Conservation (phyloP, 1,140 invertebrate genomes). For the Eriosoma lanigerum region DNA sequence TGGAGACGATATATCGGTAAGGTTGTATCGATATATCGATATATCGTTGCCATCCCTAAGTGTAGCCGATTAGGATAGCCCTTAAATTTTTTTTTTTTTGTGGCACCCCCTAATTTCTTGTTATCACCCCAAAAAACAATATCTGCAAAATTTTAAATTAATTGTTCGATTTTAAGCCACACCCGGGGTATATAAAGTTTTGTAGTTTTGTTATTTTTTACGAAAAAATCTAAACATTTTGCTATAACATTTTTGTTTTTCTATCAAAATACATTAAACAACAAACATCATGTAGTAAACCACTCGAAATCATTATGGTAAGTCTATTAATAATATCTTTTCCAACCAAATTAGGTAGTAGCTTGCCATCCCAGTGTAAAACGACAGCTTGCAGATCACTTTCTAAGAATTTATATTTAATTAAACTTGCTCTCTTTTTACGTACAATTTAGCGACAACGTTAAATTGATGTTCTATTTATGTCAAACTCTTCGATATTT, state of each 20-base stretch:
- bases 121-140: too few relatives aligned
- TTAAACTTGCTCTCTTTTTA: not conserved
- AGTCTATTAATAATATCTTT: constrained; percentile 18
- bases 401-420: constrained; percentile 4
- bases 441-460: not conserved
- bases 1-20: too few relatives aligned
- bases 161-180: too few relatives aligned
- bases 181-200: too few relatives aligned
- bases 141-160: too few relatives aligned
- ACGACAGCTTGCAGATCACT: constrained; percentile 39
- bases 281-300: not conserved
- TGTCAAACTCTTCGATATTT: not conserved
- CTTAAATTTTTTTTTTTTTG: too few relatives aligned
- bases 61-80: too few relatives aligned
- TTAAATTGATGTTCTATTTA: constrained; percentile 24
- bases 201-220: too few relatives aligned
- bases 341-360: constrained; percentile 51
- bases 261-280: not conserved
- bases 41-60: too few relatives aligned
- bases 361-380: constrained; percentile 55
- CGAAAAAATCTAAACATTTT: not conserved
- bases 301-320: constrained; percentile 33
- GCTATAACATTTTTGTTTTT: not conserved
- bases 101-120: too few relatives aligned
- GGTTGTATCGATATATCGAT: too few relatives aligned